Conservation (phyloP, 2,113 vertebrate genomes). For the Austrofundulus limnaeus region DNA sequence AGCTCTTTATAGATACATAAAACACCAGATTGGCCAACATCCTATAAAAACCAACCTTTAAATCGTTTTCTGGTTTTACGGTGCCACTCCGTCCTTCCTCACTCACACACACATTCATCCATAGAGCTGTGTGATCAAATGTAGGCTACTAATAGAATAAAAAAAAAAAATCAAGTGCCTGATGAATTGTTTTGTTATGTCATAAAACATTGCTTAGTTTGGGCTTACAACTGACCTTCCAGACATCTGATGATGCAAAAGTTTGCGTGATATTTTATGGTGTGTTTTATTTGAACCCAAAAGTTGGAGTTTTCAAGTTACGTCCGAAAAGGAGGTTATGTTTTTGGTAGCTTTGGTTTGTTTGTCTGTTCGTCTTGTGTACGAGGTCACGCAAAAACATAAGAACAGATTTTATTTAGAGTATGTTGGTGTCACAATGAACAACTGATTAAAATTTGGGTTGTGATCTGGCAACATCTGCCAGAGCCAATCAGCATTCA, state of each 20-base stretch:
- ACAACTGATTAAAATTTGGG: too few relatives aligned
- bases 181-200: background rate
- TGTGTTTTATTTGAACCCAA: too few relatives aligned
- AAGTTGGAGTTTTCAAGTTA: too few relatives aligned
- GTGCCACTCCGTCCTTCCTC: slow-evolving; percentile 7
- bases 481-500: too few relatives aligned
- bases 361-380: too few relatives aligned
- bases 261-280: background rate
- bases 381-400: too few relatives aligned
- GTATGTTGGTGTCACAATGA: too few relatives aligned
- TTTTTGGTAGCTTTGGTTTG: too few relatives aligned
- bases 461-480: too few relatives aligned
- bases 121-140: slow-evolving; percentile 25
- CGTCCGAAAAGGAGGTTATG: too few relatives aligned
- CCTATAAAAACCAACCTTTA: slow-evolving; percentile 60
- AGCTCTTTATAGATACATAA: slow-evolving; percentile 68
- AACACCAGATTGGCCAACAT: slow-evolving; percentile 67
- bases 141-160: slow-evolving; percentile 24
- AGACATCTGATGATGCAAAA: background rate
- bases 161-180: background rate
- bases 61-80: slow-evolving; percentile 41
- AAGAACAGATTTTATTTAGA: too few relatives aligned
- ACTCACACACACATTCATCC: background rate
- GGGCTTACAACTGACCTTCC: background rate
- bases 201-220: background rate